Evolutionary conservation across 2,888 invertebrate species (phyloP).

Genomic region (Acleris holmiana): DNA sequence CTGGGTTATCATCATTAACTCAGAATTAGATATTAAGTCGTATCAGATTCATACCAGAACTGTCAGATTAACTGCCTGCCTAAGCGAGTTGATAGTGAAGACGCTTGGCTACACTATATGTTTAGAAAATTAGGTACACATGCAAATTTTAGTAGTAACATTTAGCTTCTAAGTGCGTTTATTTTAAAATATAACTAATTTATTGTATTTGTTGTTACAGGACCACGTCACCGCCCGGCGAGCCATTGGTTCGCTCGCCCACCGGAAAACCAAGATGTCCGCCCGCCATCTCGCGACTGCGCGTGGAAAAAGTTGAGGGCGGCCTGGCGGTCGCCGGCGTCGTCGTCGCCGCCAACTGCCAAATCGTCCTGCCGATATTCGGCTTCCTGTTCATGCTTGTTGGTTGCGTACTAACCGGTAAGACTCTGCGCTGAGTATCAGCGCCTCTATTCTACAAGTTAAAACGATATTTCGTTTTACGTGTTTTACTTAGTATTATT

Average conservation of each 20-base stretch:
- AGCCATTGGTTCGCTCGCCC: slow-evolving; percentile 84
- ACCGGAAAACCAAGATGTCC: slow-evolving; percentile 85
- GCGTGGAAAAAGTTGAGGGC: slow-evolving; percentile 91
- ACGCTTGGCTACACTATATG: too few species aligned
- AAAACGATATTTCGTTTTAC: too few species aligned
- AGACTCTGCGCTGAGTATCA: too few species aligned
- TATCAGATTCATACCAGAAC: too few species aligned
- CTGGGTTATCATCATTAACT: too few species aligned
- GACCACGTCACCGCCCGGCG: slow-evolving; percentile 82
- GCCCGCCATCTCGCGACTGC: slow-evolving; percentile 87
- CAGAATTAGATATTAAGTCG: too few species aligned
- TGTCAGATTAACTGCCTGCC: too few species aligned
- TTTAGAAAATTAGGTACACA: too few species aligned
- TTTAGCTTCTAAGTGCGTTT: neutral
- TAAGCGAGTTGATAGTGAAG: too few species aligned
- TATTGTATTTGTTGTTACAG: slow-evolving; percentile 53
- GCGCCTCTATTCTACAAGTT: too few species aligned
- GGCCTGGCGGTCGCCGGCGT: slow-evolving; percentile 91
- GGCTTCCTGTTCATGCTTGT: slow-evolving; percentile 90
- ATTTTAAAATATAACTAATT: neutral
- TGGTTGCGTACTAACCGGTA: slow-evolving; percentile 90
- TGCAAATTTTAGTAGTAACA: too few species aligned
- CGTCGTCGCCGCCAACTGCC: slow-evolving; percentile 90
- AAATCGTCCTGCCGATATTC: slow-evolving; percentile 90
- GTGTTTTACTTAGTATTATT: too few species aligned